phyloP scores from a whole-genome alignment of 2,797 vertebrate genomes.

The Corythornis leucogaster region DNA sequence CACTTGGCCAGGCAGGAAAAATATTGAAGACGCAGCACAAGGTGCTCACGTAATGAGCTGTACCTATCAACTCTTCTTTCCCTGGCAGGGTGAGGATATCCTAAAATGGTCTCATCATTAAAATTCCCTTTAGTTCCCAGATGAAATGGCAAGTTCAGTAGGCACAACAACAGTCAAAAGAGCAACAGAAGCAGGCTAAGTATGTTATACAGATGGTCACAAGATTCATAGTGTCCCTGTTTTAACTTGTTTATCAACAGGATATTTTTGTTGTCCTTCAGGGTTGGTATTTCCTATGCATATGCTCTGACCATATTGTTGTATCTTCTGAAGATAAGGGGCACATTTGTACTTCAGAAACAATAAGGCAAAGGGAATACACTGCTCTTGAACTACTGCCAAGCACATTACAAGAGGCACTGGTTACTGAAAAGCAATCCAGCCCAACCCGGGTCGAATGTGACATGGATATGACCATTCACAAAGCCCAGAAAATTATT shows the following conservation, averaged over 20 bases:
- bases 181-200: neutral
- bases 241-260: neutral
- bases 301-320: neutral
- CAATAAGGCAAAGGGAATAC: neutral
- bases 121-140: neutral
- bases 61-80: neutral
- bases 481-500: neutral
- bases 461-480: neutral
- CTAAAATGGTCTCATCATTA: neutral
- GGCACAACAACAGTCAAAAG: neutral
- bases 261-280: neutral
- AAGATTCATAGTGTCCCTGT: neutral
- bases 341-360: neutral
- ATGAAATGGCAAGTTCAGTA: neutral
- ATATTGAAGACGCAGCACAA: neutral
- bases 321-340: neutral
- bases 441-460: neutral
- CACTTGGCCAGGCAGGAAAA: neutral
- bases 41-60: neutral
- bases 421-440: neutral
- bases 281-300: neutral
- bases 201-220: neutral
- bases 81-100: neutral
- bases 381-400: neutral
- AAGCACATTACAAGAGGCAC: neutral